These are phyloP conservation scores for Syndactyla subalaris DNA, from an alignment of 2,797 vertebrate genomes.

Conservation along the genomic window DNA sequence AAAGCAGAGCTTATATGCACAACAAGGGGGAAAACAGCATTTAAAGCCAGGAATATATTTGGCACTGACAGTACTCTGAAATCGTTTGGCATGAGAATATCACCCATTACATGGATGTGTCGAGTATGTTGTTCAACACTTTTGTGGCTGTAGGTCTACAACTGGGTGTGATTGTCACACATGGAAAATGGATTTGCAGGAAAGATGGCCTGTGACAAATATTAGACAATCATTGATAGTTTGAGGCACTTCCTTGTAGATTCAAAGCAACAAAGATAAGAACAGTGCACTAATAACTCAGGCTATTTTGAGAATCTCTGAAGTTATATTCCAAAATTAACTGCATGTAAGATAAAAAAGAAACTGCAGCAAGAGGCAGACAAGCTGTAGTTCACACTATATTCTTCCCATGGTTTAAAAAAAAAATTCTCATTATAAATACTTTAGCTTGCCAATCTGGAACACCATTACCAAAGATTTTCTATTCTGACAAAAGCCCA, in stretches of 20 bases:
- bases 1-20: not conserved
- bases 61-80: not conserved
- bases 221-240: not conserved
- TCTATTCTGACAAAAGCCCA: not conserved
- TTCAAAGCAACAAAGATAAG: not conserved
- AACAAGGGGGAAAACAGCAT: not conserved
- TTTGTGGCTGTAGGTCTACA: not conserved
- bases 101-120: not conserved
- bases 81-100: not conserved
- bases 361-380: not conserved
- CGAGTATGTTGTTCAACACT: not conserved
- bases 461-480: not conserved
- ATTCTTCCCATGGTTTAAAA: not conserved
- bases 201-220: conserved; percentile 8
- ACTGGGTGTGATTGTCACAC: not conserved
- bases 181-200: not conserved
- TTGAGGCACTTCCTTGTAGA: not conserved
- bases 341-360: not conserved
- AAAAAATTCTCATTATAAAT: not conserved
- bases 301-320: not conserved
- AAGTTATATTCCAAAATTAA: not conserved
- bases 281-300: not conserved
- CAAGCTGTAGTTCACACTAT: not conserved
- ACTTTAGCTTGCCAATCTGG: not conserved
- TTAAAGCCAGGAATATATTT: conserved; percentile 32